phyloP scores from a whole-genome alignment of 2,797 vertebrate species.

The Typhlichthys eigenmanni region DNA sequence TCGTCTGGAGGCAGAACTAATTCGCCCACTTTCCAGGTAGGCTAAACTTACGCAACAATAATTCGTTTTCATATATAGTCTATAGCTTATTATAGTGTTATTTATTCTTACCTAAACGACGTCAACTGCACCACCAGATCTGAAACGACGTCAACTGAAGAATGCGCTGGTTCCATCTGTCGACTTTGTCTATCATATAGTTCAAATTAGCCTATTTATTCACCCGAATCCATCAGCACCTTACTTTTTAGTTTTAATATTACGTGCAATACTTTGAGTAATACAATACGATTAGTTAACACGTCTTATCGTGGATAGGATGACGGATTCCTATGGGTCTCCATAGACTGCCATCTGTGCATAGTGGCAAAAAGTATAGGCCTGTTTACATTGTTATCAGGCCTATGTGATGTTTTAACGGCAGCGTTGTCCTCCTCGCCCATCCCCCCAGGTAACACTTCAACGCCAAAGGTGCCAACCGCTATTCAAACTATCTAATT shows the following conservation, averaged over 20 bases:
- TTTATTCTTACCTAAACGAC: not conserved
- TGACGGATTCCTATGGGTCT: not conserved
- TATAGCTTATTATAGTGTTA: conserved; percentile 4
- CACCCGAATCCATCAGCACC: conserved; percentile 11
- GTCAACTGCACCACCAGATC: not conserved
- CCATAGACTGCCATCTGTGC: not conserved
- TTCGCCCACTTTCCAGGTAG: conserved; percentile 42
- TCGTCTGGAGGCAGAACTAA: conserved; percentile 17
- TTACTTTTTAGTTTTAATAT: too few species aligned
- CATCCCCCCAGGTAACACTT: conserved; percentile 55
- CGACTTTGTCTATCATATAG: not conserved
- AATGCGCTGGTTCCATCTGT: not conserved
- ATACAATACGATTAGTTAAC: too few species aligned
- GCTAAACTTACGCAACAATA: conserved; percentile 32
- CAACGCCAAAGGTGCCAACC: conserved; percentile 49
- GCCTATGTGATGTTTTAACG: conserved; percentile 3
- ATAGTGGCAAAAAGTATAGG: not conserved
- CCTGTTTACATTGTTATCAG: conserved; percentile 8
- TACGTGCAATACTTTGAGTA: too few species aligned
- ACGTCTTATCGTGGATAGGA: too few species aligned
- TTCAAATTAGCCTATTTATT: not conserved
- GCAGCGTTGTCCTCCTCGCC: conserved; percentile 11
- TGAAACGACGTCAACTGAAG: not conserved
- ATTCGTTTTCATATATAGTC: not conserved
- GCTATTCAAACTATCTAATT: conserved; percentile 42